Base-by-base conservation (phyloP, 2,797 vertebrate species). In the Coccyzus lansbergi region DNA sequence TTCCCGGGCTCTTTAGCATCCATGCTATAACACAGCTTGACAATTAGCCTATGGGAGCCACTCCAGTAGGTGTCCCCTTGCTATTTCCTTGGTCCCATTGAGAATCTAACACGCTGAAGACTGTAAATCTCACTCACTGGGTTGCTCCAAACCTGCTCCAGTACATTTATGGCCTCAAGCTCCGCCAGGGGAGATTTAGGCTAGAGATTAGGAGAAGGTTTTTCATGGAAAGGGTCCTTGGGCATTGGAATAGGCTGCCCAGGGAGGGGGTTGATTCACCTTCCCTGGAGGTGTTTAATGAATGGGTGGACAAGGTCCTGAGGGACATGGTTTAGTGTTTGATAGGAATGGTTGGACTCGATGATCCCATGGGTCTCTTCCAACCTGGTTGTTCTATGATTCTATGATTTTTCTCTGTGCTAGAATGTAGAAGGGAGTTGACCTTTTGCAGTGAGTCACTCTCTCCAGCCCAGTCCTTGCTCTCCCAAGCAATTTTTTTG, bases 31-130 rank as follows among this genome's bases (percentile, higher is more conserved):
- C 29, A 64, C n/a, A 59, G 31, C 51, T 49, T 48, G 31, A 62
- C 20, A 65, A 10, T 24, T n/a, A 62, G 36, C 17, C 20, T 44
- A 5, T 0, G 2, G 28, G 28, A 38, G 9, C 29, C 40, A 4
- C 67, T 72, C 44, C 36, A 56, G 26, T 34, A 33, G 24, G 4
- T 52, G 33, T 36, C 29, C 14, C 83, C 9, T 62, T 64, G 46
- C 49, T 69, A 19, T n/a, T 36, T 85, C 38, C 7, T 3, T 44
- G 59, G 48, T 65, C 31, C n/a, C 15, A 19, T 26, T 51, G 40
- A 48, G 51, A 60, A 13, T 56, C 26, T 53, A 25, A 67, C 15
- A 12, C 15, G 26, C 10, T 6, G 24, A 92, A 51, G 9, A 12
- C 34, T 53, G 24, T 31, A 65, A 38, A 44, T 59, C 8, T 58